Evolutionary conservation across 2,888 invertebrate species (phyloP).

Genomic region (Julus scandinavius): DNA sequence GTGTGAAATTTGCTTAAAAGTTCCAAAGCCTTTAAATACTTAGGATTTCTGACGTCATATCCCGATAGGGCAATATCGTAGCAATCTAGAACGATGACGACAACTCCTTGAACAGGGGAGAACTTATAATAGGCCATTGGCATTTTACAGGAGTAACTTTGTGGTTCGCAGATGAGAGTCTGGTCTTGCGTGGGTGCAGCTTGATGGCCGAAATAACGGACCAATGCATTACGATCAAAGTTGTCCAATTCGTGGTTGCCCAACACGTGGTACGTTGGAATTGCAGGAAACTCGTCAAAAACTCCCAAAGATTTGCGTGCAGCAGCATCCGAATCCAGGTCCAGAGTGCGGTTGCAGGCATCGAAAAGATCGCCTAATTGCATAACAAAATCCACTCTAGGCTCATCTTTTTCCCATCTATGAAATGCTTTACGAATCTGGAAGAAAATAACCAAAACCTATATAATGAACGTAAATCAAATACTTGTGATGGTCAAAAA

Average conservation of each 20-base stretch:
- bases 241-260: conserved; percentile 68
- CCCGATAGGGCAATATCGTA: conserved; percentile 65
- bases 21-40: conserved; percentile 61
- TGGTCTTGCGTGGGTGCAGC: no score
- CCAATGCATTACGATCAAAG: conserved; percentile 62
- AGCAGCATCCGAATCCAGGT: conserved; percentile 61
- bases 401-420: conserved; percentile 58
- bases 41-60: conserved; percentile 60
- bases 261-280: conserved; percentile 62
- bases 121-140: conserved; percentile 63
- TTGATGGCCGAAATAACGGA: conserved; percentile 56
- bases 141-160: neutral
- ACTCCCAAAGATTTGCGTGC: conserved; percentile 62
- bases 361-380: conserved; percentile 67
- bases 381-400: conserved; percentile 62
- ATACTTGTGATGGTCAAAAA: neutral
- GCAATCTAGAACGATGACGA: conserved; percentile 64
- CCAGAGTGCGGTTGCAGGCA: conserved; percentile 62
- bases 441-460: neutral
- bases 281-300: conserved; percentile 60
- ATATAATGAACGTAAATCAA: no score
- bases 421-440: conserved; percentile 51
- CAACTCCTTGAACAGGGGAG: conserved; percentile 61
- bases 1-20: conserved; percentile 62
- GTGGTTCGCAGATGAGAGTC: neutral